These are phyloP conservation scores for Drosophila atripex DNA, from an alignment of 2,888 invertebrate genomes.

Conservation along the genomic window DNA sequence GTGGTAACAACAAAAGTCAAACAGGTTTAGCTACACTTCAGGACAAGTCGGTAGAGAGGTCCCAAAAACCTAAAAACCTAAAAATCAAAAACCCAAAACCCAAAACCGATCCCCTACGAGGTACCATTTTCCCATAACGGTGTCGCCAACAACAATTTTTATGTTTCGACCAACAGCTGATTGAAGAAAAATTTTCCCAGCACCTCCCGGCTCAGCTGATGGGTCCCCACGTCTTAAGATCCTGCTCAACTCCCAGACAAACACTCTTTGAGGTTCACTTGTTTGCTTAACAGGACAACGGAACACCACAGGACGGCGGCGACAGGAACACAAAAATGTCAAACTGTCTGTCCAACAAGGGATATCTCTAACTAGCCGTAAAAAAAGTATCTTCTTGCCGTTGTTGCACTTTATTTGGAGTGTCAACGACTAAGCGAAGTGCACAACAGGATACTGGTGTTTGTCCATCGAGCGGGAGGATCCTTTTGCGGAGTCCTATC, in stretches of 20 bases:
- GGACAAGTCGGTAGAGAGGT: constrained; percentile 29
- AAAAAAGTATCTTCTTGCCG: constrained; percentile 62
- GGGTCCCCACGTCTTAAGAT: constrained; percentile 27
- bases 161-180: constrained; percentile 65
- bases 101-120: constrained; percentile 23
- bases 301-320: constrained; percentile 48
- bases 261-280: constrained; percentile 55
- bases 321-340: constrained; percentile 71
- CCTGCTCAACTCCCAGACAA: constrained; percentile 32
- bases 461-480: constrained; percentile 18
- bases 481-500: constrained; percentile 30
- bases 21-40: constrained; percentile 73
- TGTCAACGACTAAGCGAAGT: constrained; percentile 70
- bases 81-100: background rate
- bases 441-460: constrained; percentile 72
- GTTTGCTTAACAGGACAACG: constrained; percentile 70
- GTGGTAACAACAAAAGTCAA: constrained; percentile 70
- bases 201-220: constrained; percentile 64
- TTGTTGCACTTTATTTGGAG: constrained; percentile 76
- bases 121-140: constrained; percentile 68
- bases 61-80: background rate
- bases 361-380: constrained; percentile 77
- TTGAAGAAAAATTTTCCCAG: constrained; percentile 75
- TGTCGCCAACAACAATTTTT: constrained; percentile 48
- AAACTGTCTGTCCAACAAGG: constrained; percentile 73